phyloP scores from a whole-genome alignment of 53 echinoderm and acorn worm species.

The Mesocentrotus franciscanus region DNA sequence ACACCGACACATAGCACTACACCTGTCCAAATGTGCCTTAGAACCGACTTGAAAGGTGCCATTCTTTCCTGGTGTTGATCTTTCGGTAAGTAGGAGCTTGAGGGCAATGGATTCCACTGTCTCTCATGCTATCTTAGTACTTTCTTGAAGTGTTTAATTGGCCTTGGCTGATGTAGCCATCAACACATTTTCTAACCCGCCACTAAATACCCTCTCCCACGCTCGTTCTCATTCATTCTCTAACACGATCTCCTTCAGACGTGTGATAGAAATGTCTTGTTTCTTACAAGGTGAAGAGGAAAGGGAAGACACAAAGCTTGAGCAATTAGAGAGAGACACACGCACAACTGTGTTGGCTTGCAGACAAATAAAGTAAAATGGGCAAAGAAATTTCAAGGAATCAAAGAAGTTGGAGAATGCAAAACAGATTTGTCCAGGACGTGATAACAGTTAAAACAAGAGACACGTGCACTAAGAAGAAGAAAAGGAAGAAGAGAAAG shows the following conservation, averaged over 20 bases:
- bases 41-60: not conserved
- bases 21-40: constrained; percentile 45
- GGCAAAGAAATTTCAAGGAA: not conserved
- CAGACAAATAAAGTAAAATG: not conserved
- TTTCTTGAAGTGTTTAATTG: constrained; percentile 24
- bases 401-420: not conserved
- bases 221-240: not conserved
- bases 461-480: not conserved
- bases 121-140: constrained; percentile 10
- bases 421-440: not conserved
- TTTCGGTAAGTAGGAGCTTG: not conserved
- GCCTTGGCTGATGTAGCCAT: constrained; percentile 30
- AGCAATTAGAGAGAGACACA: not conserved
- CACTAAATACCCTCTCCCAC: not conserved
- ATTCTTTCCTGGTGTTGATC: constrained; percentile 9
- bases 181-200: not conserved
- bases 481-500: not conserved
- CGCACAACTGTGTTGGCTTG: not conserved
- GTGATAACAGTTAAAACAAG: not conserved
- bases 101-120: constrained; percentile 10
- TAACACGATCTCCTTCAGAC: not conserved
- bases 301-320: not conserved
- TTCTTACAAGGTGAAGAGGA: not conserved
- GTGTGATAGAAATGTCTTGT: not conserved
- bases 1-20: not conserved